A percentile compares a stretch with the other conserved stretches of the same genome.
Evolutionary conservation across 2,113 vertebrate species (phyloP).

Genomic region (Drymodes brunneopygia): DNA sequence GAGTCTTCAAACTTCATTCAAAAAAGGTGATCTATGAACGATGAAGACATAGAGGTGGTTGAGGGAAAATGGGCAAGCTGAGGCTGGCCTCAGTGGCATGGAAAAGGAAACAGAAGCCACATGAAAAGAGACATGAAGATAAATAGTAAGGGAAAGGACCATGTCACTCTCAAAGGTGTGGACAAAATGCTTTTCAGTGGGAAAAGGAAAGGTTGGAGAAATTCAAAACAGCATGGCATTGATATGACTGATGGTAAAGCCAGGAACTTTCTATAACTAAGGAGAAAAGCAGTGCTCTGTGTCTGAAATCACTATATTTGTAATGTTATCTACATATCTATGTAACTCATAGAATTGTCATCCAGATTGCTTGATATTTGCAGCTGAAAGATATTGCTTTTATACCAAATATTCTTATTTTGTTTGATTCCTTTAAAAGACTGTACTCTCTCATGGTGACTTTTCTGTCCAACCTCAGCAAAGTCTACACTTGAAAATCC

Average conservation of each 20-base stretch:
- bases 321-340: background rate
- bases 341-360: background rate
- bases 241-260: background rate
- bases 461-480: background rate
- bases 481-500: background rate
- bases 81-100: background rate
- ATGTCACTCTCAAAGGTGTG: background rate
- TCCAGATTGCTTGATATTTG: background rate
- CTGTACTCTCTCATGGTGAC: background rate
- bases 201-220: background rate
- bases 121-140: background rate
- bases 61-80: background rate
- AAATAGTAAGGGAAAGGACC: background rate
- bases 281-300: background rate
- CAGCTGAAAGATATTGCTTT: background rate
- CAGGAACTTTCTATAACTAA: background rate
- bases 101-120: background rate
- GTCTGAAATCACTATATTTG: background rate
- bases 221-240: background rate
- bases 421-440: background rate
- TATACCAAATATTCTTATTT: background rate
- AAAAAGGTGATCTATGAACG: background rate
- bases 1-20: background rate
- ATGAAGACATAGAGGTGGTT: background rate
- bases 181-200: background rate